Conservation (phyloP, 2,888 invertebrate species). For the Macrosiphum euphorbiae region DNA sequence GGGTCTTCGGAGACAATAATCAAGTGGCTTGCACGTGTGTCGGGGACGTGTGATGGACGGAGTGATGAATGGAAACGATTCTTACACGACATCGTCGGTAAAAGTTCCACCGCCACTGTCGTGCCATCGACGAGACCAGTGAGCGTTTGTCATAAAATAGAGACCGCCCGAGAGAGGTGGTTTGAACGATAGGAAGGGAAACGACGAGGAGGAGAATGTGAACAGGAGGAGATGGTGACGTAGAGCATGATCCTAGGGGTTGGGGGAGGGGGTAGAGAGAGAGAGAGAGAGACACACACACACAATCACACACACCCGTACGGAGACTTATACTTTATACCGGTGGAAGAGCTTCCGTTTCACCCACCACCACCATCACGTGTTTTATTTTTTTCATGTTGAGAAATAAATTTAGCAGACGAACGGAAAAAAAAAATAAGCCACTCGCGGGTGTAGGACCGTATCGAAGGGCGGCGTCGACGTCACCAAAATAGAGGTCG, state of each 20-base stretch:
- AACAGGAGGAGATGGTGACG: not conserved
- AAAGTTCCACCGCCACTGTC: not conserved
- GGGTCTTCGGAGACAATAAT: not conserved
- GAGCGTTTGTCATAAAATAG: not conserved
- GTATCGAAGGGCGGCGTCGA: constrained; percentile 46
- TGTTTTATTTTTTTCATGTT: not conserved
- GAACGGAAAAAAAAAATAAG: not conserved
- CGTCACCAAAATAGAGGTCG: constrained; percentile 42
- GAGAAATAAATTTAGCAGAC: constrained; percentile 24
- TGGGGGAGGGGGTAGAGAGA: too few species aligned
- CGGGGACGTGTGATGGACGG: not conserved
- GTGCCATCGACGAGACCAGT: not conserved
- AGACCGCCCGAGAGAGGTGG: not conserved
- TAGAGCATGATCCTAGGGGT: not conserved
- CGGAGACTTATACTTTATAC: not conserved
- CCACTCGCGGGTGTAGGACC: constrained; percentile 37
- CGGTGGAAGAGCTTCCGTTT: not conserved
- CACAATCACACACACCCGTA: not conserved
- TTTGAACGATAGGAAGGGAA: not conserved
- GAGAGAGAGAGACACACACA: not conserved
- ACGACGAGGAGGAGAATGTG: not conserved
- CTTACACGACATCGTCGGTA: not conserved
- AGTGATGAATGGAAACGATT: constrained; percentile 11
- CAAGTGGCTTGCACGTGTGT: not conserved
- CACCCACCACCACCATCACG: not conserved